Evolutionary conservation across 2,888 invertebrate genomes (phyloP), one percentile per base, ranked within the genome.

Genomic region (Tinea pellionella): DNA sequence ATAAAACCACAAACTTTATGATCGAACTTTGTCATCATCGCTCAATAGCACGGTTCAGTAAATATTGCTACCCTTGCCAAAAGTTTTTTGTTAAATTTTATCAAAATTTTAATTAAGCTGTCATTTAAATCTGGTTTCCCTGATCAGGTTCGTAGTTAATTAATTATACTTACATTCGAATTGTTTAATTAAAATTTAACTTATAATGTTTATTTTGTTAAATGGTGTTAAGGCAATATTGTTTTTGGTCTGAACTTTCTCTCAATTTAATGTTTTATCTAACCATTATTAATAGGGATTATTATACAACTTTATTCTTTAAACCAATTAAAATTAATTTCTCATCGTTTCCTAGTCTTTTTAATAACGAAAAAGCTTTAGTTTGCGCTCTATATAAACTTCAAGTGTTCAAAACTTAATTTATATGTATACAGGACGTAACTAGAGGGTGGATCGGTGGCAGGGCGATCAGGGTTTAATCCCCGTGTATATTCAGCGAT

Each of bases 11-110:
- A 55, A 55, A 55, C 69, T 73, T 75, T 75, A 73, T 75, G 74
- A 74, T 76, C 73, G 75, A 76, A 76, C 75, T 76, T 76, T 73
- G 69, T 72, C 74, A 75, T 76, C 72, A 69, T 68, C 69, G 70
- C 69, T 70, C 71, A 71, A 72, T 68, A 72, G 65, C 68, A 66
- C 67, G 67, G 68, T 63, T 68, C 67, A 63, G 62, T 64, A 69
- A 74, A 47, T 16, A 47, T 55, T 18, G n/a, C 8, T 19, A 57
- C 57, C 57, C 57, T 32, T 57, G 57, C 57, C 57, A 2, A 4
- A 57, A 57, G 19, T 57, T 57, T 57, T 57, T 57, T 57, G 57
- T 30, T 30, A n/a, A 57, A 32, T 57, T 57, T 32, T 15, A 55
- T n/a, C 57, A 57, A 57, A 57, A 32, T 57, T 30, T 57, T 57